Conservation (phyloP, 2,888 invertebrate genomes). For the Ophonus ardosiacus region DNA sequence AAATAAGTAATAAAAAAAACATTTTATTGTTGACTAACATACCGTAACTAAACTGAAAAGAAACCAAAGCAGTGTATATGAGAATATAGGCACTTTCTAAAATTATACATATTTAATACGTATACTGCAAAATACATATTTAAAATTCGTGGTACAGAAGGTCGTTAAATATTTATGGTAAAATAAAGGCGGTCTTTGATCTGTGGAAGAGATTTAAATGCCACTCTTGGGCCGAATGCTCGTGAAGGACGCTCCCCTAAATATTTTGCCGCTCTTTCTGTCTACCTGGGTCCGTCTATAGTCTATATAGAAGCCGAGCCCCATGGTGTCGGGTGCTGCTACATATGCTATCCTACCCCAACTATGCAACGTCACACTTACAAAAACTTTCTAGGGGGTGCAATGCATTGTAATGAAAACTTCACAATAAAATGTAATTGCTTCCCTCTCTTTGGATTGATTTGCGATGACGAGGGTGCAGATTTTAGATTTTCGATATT, state of each 20-base stretch:
- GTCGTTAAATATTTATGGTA: slow-evolving; percentile 2
- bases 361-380: not conserved
- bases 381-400: not conserved
- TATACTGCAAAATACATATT: not conserved
- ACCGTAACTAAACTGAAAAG: no score
- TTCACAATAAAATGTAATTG: slow-evolving; percentile 6
- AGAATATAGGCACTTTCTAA: not conserved
- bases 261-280: slow-evolving; percentile 38
- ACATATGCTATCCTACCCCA: not conserved
- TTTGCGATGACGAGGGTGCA: no score
- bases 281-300: not conserved
- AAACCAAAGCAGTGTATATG: no score
- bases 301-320: not conserved
- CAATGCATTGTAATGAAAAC: slow-evolving; percentile 4
- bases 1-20: no score
- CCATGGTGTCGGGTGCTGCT: not conserved
- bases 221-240: slow-evolving; percentile 19
- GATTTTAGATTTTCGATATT: no score
- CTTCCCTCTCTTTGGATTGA: not conserved
- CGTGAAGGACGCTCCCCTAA: slow-evolving; percentile 37
- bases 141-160: not conserved
- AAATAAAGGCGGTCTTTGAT: not conserved
- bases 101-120: not conserved
- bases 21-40: no score
- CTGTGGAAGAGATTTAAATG: slow-evolving; percentile 37